Conservation (phyloP, 2,797 vertebrate genomes). For the Crocidura indochinensis region DNA sequence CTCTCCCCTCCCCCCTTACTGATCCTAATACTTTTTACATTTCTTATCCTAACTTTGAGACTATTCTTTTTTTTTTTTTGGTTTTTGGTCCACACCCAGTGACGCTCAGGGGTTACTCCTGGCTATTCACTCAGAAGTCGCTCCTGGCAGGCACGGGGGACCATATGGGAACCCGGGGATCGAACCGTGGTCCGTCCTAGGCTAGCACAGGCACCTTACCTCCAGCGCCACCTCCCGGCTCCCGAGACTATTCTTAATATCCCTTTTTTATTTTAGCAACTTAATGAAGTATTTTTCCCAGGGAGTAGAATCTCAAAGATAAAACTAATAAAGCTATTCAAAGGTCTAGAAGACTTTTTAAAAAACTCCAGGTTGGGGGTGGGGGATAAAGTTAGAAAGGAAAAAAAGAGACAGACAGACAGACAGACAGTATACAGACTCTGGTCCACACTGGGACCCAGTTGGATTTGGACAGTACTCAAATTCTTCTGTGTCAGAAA, state of each 20-base stretch:
- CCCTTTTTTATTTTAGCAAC: constrained; percentile 45
- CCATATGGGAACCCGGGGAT: too few species aligned
- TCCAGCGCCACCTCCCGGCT: too few species aligned
- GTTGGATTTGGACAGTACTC: background rate
- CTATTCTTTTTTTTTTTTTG: too few species aligned
- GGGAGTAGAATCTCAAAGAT: constrained; percentile 32
- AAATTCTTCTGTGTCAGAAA: background rate
- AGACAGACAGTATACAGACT: background rate
- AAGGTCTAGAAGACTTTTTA: constrained; percentile 26
- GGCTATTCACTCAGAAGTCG: too few species aligned
- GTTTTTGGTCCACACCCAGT: too few species aligned
- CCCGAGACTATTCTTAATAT: background rate
- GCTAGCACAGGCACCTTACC: too few species aligned
- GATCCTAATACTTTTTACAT: background rate
- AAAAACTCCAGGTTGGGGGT: background rate
- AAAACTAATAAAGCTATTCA: constrained; percentile 46
- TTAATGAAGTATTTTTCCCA: constrained; percentile 40
- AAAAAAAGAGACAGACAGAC: too few species aligned
- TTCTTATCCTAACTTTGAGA: constrained; percentile 52
- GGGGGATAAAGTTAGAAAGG: too few species aligned
- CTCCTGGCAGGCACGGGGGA: too few species aligned
- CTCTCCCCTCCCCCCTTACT: background rate
- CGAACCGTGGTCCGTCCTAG: too few species aligned
- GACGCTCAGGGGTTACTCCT: too few species aligned
- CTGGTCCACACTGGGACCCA: background rate